A percentile compares a stretch with the other conserved stretches of the same genome.
Evolutionary conservation across 2,888 invertebrate genomes (phyloP).

Genomic region (Homarus gammarus): DNA sequence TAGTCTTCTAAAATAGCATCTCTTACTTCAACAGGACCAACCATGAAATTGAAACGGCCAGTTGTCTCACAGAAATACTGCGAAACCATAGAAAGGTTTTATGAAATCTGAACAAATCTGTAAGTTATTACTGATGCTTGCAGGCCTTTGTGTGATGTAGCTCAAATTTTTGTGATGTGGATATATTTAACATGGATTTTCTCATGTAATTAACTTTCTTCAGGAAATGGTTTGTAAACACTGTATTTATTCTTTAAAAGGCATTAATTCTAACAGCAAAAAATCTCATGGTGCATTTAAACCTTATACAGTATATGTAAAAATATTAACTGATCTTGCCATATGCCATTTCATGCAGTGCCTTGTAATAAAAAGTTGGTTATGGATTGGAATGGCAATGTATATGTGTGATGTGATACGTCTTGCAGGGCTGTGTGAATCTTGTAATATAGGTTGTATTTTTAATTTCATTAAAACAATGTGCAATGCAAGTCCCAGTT

Average conservation of each 20-base stretch:
- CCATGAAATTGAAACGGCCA: slow-evolving; percentile 90
- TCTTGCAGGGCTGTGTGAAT: slow-evolving; percentile 25
- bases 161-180: no score
- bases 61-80: slow-evolving; percentile 87
- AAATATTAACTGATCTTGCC: background rate
- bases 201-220: background rate
- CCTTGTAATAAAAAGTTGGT: background rate
- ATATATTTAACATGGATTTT: no score
- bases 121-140: no score
- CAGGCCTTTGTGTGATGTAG: background rate
- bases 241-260: background rate
- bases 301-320: no score
- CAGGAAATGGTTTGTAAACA: background rate
- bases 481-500: slow-evolving; percentile 31
- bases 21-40: slow-evolving; percentile 85
- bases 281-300: background rate
- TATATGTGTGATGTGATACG: slow-evolving; percentile 13
- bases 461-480: background rate
- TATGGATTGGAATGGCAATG: background rate
- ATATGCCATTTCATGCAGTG: slow-evolving; percentile 11
- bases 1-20: background rate
- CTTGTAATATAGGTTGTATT: background rate
- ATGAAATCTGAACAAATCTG: slow-evolving; percentile 40
- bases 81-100: slow-evolving; percentile 75
- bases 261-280: slow-evolving; percentile 3